A percentile compares a stretch with the other conserved stretches of the same genome.
Evolutionary conservation across 2,888 invertebrate genomes (phyloP).

Genomic region (Labia minor): DNA sequence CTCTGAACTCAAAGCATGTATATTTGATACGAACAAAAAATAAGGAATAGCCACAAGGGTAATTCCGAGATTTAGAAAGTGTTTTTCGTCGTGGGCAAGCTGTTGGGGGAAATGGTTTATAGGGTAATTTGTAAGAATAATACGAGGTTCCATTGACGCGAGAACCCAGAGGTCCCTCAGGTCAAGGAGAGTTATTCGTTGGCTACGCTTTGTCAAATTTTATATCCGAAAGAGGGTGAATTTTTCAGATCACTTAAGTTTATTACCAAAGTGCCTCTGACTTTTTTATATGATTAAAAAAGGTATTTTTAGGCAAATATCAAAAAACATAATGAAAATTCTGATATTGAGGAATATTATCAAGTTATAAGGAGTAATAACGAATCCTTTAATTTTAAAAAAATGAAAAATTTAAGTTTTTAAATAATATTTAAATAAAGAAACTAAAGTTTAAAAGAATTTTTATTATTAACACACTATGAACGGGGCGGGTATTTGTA

Average conservation of each 20-base stretch:
- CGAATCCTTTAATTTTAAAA: too few species aligned
- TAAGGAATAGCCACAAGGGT: slow-evolving; percentile 8
- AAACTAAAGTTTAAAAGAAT: too few species aligned
- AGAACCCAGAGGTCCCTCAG: neutral
- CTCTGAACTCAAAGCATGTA: neutral
- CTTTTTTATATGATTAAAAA: slow-evolving; percentile 6
- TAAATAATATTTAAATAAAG: too few species aligned
- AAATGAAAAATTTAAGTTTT: too few species aligned
- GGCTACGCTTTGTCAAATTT: neutral
- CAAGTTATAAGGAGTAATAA: too few species aligned
- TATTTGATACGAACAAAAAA: neutral
- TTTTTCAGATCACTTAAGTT: neutral
- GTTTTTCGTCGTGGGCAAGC: slow-evolving; percentile 5
- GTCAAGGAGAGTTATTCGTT: neutral
- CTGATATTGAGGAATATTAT: too few species aligned
- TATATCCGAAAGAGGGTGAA: slow-evolving; percentile 1
- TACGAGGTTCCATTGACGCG: neutral
- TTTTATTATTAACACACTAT: too few species aligned
- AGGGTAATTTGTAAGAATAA: slow-evolving; percentile 13
- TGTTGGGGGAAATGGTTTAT: slow-evolving; percentile 2
- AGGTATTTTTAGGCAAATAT: too few species aligned
- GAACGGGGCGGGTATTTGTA: too few species aligned
- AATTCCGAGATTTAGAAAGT: slow-evolving; percentile 13
- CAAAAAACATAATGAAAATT: too few species aligned
- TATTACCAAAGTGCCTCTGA: neutral